A percentile compares a stretch with the other conserved stretches of the same genome.
These are phyloP conservation scores for Psittacula cyanocephala DNA, from an alignment of 2,113 vertebrate species.

Conservation along the genomic window DNA sequence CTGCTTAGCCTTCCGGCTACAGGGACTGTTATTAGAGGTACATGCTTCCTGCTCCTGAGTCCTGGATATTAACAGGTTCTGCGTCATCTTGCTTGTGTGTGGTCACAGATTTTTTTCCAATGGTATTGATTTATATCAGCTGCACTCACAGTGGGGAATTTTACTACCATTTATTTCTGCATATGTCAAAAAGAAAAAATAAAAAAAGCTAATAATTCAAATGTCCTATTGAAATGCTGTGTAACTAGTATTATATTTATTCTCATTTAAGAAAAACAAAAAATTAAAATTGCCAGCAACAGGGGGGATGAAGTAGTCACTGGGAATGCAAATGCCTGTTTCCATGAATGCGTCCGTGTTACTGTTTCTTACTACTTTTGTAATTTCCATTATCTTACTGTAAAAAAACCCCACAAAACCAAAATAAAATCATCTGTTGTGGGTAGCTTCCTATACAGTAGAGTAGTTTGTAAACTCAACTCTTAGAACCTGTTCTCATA, in stretches of 20 bases:
- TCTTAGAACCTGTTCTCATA: not conserved
- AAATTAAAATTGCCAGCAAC: not conserved
- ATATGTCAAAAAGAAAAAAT: not conserved
- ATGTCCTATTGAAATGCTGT: not conserved
- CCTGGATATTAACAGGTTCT: not conserved
- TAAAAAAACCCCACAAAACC: not conserved
- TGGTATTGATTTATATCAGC: not conserved
- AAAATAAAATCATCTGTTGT: not conserved
- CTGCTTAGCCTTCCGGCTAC: not conserved
- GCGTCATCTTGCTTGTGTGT: not conserved
- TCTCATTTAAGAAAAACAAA: not conserved
- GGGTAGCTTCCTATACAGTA: not conserved
- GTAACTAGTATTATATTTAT: not conserved
- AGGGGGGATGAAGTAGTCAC: not conserved
- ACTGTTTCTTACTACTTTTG: not conserved
- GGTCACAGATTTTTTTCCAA: not conserved
- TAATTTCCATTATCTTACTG: not conserved
- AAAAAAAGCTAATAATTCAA: not conserved
- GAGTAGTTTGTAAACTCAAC: not conserved
- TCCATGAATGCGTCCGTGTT: not conserved
- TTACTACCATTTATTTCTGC: not conserved
- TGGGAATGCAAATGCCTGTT: not conserved
- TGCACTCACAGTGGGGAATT: not conserved
- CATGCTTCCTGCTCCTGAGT: fast-evolving
- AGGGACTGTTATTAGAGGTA: not conserved